A percentile compares a stretch with the other conserved stretches of the same genome.
Evolutionary conservation across 2,797 vertebrate genomes (phyloP).

Genomic region (Falco novaeseelandiae): DNA sequence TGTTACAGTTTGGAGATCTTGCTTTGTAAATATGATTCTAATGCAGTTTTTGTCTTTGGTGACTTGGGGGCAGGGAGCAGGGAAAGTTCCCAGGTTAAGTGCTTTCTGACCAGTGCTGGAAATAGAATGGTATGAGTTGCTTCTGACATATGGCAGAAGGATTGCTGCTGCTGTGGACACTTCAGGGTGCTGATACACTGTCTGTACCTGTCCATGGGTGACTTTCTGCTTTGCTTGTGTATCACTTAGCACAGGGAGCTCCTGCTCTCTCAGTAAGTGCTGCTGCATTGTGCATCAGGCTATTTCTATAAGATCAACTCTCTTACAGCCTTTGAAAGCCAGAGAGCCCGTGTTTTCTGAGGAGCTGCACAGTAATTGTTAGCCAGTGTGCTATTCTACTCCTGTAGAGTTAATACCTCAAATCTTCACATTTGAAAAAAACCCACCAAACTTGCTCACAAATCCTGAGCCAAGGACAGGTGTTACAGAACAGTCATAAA

Average conservation of each 20-base stretch:
- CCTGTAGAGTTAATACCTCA: not conserved
- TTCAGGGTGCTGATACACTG: not conserved
- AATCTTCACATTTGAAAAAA: not conserved
- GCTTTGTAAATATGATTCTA: not conserved
- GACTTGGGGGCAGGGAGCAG: no score
- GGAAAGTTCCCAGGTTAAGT: not conserved
- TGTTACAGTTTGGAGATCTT: not conserved
- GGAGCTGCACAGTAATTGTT: not conserved
- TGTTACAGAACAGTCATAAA: not conserved
- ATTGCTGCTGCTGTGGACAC: not conserved
- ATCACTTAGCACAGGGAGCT: not conserved
- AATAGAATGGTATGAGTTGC: not conserved
- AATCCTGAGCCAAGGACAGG: not conserved
- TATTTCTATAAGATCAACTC: not conserved
- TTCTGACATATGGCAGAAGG: not conserved
- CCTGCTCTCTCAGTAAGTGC: not conserved
- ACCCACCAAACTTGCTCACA: not conserved
- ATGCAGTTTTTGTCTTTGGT: not conserved
- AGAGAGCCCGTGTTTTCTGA: not conserved
- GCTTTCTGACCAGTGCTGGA: not conserved
- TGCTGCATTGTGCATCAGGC: not conserved
- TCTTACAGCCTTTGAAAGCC: not conserved
- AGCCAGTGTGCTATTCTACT: not conserved
- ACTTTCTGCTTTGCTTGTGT: not conserved
- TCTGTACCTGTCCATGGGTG: not conserved